A percentile compares a stretch with the other conserved stretches of the same genome.
These are phyloP conservation scores for Amphibalanus amphitrite DNA, from an alignment of 1,140 invertebrate genomes.

Conservation along the genomic window DNA sequence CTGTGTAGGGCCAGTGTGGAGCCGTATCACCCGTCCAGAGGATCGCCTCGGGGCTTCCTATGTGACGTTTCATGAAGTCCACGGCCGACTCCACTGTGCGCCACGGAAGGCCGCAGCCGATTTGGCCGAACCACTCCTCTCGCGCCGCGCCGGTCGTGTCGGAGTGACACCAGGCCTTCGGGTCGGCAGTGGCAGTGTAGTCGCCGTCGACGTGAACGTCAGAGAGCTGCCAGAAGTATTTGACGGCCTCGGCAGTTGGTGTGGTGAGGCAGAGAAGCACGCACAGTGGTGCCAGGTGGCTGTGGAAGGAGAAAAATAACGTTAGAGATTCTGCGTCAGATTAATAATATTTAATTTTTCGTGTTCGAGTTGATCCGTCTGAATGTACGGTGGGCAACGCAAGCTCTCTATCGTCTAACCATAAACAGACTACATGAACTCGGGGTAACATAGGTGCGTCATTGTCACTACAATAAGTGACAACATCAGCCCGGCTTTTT, in stretches of 20 bases:
- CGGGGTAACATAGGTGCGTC: too few relatives aligned
- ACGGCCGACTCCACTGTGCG: conserved; percentile 4
- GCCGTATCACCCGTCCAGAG: neutral
- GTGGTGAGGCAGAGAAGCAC: too few relatives aligned
- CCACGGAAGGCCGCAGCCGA: neutral
- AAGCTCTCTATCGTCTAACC: too few relatives aligned
- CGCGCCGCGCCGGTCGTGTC: neutral
- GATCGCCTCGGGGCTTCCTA: neutral
- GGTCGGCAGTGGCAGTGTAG: neutral
- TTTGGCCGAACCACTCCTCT: neutral
- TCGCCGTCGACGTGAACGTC: neutral
- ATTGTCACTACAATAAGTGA: too few relatives aligned
- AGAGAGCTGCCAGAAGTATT: neutral
- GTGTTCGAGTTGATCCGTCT: too few relatives aligned
- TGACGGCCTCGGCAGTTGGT: neutral
- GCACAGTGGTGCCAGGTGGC: too few relatives aligned
- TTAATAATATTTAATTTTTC: too few relatives aligned
- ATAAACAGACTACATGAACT: too few relatives aligned
- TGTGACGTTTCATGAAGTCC: neutral
- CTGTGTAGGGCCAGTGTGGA: neutral
- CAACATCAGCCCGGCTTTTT: too few relatives aligned
- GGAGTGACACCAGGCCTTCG: neutral
- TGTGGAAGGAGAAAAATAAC: too few relatives aligned
- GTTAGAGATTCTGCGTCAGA: too few relatives aligned
- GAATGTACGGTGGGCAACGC: too few relatives aligned